These are phyloP conservation scores for Callopanchax toddi DNA, from an alignment of 2,113 vertebrate species.

Conservation along the genomic window DNA sequence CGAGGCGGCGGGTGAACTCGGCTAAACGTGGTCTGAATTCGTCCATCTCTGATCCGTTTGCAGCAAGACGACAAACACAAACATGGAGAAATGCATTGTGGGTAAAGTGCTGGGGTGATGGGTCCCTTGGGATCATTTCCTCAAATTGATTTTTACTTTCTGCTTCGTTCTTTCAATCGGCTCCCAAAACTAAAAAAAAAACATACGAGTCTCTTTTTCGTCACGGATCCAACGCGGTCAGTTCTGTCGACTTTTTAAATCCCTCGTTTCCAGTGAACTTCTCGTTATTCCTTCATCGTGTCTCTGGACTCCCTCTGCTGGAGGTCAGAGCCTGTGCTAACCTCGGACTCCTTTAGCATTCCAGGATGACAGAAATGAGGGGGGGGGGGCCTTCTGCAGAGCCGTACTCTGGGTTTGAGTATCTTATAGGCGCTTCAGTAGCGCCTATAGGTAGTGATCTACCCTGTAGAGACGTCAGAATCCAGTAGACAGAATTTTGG, in stretches of 20 bases:
- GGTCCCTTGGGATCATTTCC: constrained; percentile 63
- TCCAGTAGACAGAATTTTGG: constrained; percentile 76
- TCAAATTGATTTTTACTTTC: constrained; percentile 57
- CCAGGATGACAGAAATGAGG: constrained; percentile 10
- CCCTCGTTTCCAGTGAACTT: constrained; percentile 22
- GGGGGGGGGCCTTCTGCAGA: background rate
- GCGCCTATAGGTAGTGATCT: constrained; percentile 2
- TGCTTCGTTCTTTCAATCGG: constrained; percentile 54
- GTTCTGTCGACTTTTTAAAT: constrained; percentile 13
- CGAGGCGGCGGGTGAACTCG: constrained; percentile 46
- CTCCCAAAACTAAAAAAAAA: constrained; percentile 12
- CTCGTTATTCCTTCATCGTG: constrained; percentile 33
- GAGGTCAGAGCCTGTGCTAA: background rate
- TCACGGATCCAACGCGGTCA: constrained; percentile 36
- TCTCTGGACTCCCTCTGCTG: background rate
- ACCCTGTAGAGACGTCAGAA: constrained; percentile 66
- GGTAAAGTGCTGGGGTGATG: constrained; percentile 81
- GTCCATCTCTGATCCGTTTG: constrained; percentile 50
- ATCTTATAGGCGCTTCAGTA: constrained; percentile 5
- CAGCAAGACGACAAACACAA: constrained; percentile 22
- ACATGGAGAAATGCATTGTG: constrained; percentile 63
- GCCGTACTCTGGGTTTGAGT: background rate
- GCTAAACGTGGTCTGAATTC: constrained; percentile 51
- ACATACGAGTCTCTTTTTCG: constrained; percentile 32
- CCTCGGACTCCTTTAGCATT: constrained; percentile 7